Evolutionary conservation across 2,888 invertebrate genomes (phyloP).

Genomic region (Stenodema calcarata): DNA sequence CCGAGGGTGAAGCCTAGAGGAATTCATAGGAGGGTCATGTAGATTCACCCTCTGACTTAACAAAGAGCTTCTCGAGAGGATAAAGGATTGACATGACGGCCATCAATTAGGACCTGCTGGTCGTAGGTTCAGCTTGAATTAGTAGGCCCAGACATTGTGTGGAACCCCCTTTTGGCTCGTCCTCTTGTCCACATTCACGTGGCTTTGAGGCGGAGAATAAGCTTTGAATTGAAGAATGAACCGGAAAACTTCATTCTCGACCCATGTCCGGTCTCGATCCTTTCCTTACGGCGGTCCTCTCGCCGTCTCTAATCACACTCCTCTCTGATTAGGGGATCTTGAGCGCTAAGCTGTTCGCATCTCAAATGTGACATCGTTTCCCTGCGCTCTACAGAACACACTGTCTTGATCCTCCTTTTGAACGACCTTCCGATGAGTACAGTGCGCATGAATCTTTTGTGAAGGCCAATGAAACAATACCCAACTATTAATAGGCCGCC

Average conservation of each 20-base stretch:
- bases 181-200: background rate
- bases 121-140: background rate
- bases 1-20: background rate
- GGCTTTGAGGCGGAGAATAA: background rate
- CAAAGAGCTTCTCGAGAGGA: background rate
- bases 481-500: no score
- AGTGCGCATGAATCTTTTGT: no score
- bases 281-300: background rate
- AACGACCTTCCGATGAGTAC: no score
- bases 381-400: no score
- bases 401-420: no score
- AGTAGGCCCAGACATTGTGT: background rate
- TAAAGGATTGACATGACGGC: background rate
- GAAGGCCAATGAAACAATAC: no score
- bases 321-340: background rate
- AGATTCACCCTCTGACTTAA: background rate
- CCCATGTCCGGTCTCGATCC: background rate
- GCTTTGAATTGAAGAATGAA: background rate
- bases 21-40: background rate
- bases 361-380: no score
- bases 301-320: background rate
- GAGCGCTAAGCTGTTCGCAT: background rate
- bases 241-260: background rate
- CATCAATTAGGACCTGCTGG: background rate
- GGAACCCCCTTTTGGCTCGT: background rate